These are phyloP conservation scores for Elmis aenea DNA, from an alignment of 2,888 invertebrate genomes.

Conservation along the genomic window DNA sequence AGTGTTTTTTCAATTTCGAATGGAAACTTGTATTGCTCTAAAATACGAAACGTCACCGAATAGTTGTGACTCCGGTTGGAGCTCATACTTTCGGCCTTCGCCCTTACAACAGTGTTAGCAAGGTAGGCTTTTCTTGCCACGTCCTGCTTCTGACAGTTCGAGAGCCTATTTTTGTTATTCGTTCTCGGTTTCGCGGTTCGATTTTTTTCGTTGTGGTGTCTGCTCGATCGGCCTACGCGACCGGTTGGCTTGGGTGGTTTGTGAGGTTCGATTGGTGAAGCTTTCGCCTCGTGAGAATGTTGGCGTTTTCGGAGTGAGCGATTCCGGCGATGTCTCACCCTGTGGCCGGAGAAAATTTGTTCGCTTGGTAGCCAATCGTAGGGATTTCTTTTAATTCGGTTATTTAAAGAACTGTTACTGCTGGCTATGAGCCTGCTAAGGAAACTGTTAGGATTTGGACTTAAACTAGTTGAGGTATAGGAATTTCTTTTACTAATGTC, in stretches of 20 bases:
- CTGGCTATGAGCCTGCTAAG: conserved; percentile 24
- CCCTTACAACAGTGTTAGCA: conserved; percentile 63
- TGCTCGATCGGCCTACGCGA: no score
- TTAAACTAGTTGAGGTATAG: conserved; percentile 32
- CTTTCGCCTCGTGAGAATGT: conserved; percentile 16
- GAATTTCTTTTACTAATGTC: conserved; percentile 38
- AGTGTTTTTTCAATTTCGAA: conserved; percentile 46
- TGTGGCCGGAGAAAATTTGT: conserved; percentile 8
- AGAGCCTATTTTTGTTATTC: conserved; percentile 23
- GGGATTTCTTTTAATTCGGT: conserved; percentile 11
- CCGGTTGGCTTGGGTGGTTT: conserved; percentile 1
- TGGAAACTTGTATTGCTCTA: conserved; percentile 55
- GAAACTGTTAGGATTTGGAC: conserved; percentile 27
- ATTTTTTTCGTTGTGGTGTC: not conserved
- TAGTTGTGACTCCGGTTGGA: conserved; percentile 55
- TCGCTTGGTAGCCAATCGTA: conserved; percentile 7
- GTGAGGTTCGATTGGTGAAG: conserved; percentile 18
- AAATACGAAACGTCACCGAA: conserved; percentile 62
- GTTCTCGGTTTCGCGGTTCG: conserved; percentile 16
- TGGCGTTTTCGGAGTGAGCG: conserved; percentile 4
- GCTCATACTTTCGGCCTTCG: conserved; percentile 60
- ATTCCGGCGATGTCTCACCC: conserved; percentile 12
- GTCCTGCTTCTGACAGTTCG: conserved; percentile 58
- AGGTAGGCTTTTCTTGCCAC: conserved; percentile 60
- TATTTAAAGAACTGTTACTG: conserved; percentile 8